phyloP scores from a whole-genome alignment of 2,797 vertebrate species.

The Myotis planiceps region DNA sequence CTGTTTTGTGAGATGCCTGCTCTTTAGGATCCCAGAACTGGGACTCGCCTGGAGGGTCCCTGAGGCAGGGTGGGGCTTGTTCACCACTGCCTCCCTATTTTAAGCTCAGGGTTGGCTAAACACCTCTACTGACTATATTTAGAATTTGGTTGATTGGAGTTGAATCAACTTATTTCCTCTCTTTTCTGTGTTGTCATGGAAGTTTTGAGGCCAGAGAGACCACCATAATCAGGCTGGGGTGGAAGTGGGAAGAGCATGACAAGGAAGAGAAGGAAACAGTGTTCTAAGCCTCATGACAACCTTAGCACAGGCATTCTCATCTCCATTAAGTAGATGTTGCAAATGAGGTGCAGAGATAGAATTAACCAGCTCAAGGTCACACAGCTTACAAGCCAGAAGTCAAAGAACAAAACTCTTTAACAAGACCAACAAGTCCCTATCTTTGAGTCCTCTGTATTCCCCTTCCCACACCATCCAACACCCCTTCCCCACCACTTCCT shows the following conservation, averaged over 20 bases:
- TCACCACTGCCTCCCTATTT: neutral
- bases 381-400: neutral
- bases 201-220: neutral
- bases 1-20: neutral
- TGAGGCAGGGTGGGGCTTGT: neutral
- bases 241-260: rapidly evolving
- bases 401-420: neutral
- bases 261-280: neutral
- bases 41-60: neutral
- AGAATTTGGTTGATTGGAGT: neutral
- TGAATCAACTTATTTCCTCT: neutral
- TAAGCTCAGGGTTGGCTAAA: neutral
- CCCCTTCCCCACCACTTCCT: rapidly evolving
- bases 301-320: neutral
- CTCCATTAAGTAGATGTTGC: neutral
- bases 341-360: neutral
- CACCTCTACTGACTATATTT: neutral
- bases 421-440: neutral
- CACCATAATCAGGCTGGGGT: neutral
- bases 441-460: neutral
- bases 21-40: neutral
- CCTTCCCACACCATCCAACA: neutral
- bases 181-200: neutral
- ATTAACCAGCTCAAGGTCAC: neutral
- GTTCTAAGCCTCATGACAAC: neutral